phyloP scores from a whole-genome alignment of 1,140 invertebrate genomes.

The Drosophila subpulchrella region DNA sequence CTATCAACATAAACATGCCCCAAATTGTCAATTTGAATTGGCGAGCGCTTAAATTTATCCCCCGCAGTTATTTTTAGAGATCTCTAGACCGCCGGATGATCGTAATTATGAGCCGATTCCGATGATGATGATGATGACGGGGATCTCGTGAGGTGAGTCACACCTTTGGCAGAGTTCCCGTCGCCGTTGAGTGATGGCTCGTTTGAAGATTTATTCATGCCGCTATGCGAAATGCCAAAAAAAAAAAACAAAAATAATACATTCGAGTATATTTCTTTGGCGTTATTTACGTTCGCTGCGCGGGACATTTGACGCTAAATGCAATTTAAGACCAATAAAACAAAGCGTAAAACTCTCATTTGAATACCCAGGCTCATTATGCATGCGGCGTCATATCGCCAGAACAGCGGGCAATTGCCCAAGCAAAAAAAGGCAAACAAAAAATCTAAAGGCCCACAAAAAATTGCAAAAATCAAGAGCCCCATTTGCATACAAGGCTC shows the following conservation, averaged over 20 bases:
- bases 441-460: slow-evolving; percentile 23
- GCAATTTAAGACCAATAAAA: slow-evolving; percentile 82
- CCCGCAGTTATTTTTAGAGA: slow-evolving; percentile 41
- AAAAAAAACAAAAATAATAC: background rate
- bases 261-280: slow-evolving; percentile 29
- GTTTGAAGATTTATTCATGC: slow-evolving; percentile 69
- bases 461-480: slow-evolving; percentile 32
- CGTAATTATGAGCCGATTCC: slow-evolving; percentile 18
- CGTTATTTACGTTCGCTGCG: slow-evolving; percentile 61
- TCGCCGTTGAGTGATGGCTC: slow-evolving; percentile 65
- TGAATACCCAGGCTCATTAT: slow-evolving; percentile 78
- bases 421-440: slow-evolving; percentile 18
- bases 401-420: slow-evolving; percentile 71
- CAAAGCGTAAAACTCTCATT: slow-evolving; percentile 69
- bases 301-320: slow-evolving; percentile 79
- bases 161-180: slow-evolving; percentile 56
- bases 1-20: slow-evolving; percentile 43
- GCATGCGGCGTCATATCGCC: slow-evolving; percentile 79
- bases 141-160: slow-evolving; percentile 46
- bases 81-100: slow-evolving; percentile 13
- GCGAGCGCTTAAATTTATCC: slow-evolving; percentile 42
- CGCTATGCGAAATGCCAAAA: slow-evolving; percentile 30
- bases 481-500: slow-evolving; percentile 72
- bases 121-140: slow-evolving; percentile 7
- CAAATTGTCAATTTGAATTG: slow-evolving; percentile 53